A percentile compares a stretch with the other conserved stretches of the same genome.
Conservation (phyloP, 1,140 invertebrate genomes). For the Augochlora pura region DNA sequence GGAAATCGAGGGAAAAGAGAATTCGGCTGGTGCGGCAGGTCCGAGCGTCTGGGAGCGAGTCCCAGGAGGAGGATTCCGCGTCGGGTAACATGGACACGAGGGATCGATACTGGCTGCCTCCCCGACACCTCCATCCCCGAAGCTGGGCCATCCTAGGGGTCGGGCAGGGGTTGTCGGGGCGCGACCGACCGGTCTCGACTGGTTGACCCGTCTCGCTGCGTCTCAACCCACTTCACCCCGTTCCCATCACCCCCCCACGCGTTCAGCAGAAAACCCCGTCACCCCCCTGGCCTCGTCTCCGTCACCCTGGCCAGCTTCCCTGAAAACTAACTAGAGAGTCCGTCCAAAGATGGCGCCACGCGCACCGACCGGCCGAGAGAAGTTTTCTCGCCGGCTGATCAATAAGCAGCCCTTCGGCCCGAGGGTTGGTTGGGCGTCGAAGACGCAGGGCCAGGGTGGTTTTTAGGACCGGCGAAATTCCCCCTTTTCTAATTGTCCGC, state of each 20-base stretch:
- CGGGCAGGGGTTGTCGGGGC: slow-evolving; percentile 66
- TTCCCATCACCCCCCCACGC: slow-evolving; percentile 56
- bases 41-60: slow-evolving; percentile 30
- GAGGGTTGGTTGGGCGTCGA: not conserved
- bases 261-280: not conserved
- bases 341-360: slow-evolving; percentile 75
- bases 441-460: not conserved
- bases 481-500: no score
- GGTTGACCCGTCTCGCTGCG: slow-evolving; percentile 68
- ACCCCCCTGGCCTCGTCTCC: slow-evolving; percentile 32
- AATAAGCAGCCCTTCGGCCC: slow-evolving; percentile 56
- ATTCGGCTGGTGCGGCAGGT: not conserved
- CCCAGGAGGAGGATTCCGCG: slow-evolving; percentile 46
- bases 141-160: slow-evolving; percentile 62
- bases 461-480: not conserved
- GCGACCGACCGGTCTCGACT: slow-evolving; percentile 67
- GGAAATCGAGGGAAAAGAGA: not conserved
- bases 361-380: slow-evolving; percentile 30
- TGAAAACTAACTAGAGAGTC: slow-evolving; percentile 62
- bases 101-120: slow-evolving; percentile 72
- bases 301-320: slow-evolving; percentile 23
- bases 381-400: slow-evolving; percentile 53
- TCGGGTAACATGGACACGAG: slow-evolving; percentile 72
- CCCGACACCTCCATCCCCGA: slow-evolving; percentile 32
- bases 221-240: slow-evolving; percentile 66